Evolutionary conservation across 2,888 invertebrate genomes (phyloP), one percentile per base, ranked within the genome.

Genomic region (Rhagophthalmus giganteus): DNA sequence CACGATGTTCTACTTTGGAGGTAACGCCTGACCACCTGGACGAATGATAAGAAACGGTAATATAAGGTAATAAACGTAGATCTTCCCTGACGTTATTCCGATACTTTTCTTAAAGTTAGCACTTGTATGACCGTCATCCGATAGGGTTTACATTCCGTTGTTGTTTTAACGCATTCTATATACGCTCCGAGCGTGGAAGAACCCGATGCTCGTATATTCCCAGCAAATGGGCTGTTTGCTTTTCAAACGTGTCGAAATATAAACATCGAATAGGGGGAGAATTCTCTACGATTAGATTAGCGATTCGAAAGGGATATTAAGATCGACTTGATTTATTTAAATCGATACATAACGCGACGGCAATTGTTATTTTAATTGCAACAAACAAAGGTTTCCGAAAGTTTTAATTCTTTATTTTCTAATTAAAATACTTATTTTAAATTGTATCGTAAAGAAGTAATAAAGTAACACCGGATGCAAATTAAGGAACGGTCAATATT

Each of bases 171-270:
- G 33, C 48, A 48, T 50, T 44, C 31, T 38, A 37, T 32, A 33
- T n/a, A n/a, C n/a, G n/a, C 44, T 38, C 39, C 20, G 25, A 31
- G 32, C 24, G 38, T 50, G 44, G 44, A 50, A 42, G 38, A 35
- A 42, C 11, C 27, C 14, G n/a, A n/a, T 27, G 15, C 32, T 37
- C 35, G 31, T 49, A 41, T 30, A 31, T 42, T 41, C 37, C 45
- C 45, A 54, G 47, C 46, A 57, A 57, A 57, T 54, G 47, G 57
- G 28, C 30, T 57, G 54, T 57, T 57, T 54, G 54, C 54, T 54
- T 57, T 54, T 35, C 41, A 41, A 54, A 57, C 56, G 54, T 57
- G 54, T 51, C 30, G 50, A 51, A 57, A 47, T 57, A 47, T 54
- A 57, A 57, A 57, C 56, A 56, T 26, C 9, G 26, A 20, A 20